Evolutionary conservation across 2,797 vertebrate species (phyloP).

Genomic region (Orientallactaga sibirica): DNA sequence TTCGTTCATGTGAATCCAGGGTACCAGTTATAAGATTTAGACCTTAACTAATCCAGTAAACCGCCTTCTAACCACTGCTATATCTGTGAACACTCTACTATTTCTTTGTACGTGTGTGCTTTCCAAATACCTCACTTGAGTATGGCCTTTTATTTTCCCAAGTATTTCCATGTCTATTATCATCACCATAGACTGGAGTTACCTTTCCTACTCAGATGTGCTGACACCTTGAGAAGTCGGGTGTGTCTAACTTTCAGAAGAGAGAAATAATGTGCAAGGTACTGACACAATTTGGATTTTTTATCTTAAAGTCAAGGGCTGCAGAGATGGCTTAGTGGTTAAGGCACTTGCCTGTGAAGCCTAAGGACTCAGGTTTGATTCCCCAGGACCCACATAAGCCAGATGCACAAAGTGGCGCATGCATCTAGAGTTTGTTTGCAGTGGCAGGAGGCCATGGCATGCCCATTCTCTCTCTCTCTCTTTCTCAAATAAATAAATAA

Average conservation of each 20-base stretch:
- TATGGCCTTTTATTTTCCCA: constrained; percentile 7
- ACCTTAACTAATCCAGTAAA: background rate
- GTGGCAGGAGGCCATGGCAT: too few species aligned
- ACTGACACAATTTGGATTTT: background rate
- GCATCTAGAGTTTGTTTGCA: too few species aligned
- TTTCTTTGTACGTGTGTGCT: background rate
- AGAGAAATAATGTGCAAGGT: background rate
- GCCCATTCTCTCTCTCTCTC: too few species aligned
- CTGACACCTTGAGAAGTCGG: background rate
- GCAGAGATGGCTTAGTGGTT: too few species aligned
- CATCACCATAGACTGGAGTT: background rate
- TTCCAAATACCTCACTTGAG: background rate
- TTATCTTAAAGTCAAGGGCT: background rate
- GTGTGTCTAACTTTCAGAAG: background rate
- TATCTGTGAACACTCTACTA: background rate
- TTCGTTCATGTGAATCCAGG: background rate
- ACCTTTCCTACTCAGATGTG: background rate
- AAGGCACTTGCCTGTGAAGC: too few species aligned
- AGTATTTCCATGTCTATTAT: background rate
- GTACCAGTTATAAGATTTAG: background rate
- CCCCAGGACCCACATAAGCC: too few species aligned
- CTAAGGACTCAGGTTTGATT: too few species aligned
- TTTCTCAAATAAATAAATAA: too few species aligned
- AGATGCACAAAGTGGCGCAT: too few species aligned
- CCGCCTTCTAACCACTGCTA: background rate